These are phyloP conservation scores for Enteromius trimaculatus DNA, from an alignment of 2,797 vertebrate species.

Conservation along the genomic window DNA sequence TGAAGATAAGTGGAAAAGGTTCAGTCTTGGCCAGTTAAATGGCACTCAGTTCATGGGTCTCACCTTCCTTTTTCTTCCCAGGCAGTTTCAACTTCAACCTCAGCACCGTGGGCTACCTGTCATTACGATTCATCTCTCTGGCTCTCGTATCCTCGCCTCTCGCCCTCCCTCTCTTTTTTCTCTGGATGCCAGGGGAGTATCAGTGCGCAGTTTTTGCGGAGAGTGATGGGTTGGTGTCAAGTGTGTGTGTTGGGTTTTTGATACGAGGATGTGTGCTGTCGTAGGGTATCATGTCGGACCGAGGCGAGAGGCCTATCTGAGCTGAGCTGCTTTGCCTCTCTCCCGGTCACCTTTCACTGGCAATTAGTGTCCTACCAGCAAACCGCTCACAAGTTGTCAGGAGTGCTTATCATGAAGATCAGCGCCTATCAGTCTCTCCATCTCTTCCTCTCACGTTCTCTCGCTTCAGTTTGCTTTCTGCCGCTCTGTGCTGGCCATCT, in stretches of 20 bases:
- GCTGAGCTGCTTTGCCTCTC: conserved; percentile 91
- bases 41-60: conserved; percentile 50
- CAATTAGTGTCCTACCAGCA: conserved; percentile 98
- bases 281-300: conserved; percentile 81
- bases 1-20: conserved; percentile 39
- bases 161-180: conserved; percentile 42
- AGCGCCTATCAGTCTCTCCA: conserved; percentile 80
- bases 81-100: conserved; percentile 59
- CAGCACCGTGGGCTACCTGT: conserved; percentile 63
- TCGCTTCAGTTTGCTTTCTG: conserved; percentile 38
- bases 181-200: conserved; percentile 57
- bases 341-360: conserved; percentile 98
- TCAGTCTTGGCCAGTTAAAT: conserved; percentile 33
- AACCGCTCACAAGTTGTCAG: conserved; percentile 93
- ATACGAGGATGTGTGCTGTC: conserved; percentile 96
- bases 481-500: conserved; percentile 28
- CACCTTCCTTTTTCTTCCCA: conserved; percentile 52
- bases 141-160: conserved; percentile 56
- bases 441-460: conserved; percentile 63
- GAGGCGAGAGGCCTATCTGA: conserved; percentile 84
- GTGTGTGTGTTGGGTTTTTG: conserved; percentile 75
- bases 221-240: conserved; percentile 72
- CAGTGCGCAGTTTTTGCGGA: conserved; percentile 59
- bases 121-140: conserved; percentile 64
- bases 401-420: conserved; percentile 93